phyloP scores from a whole-genome alignment of 37 sponge, comb jelly and placozoan genomes.

The Halichondria panicea region DNA sequence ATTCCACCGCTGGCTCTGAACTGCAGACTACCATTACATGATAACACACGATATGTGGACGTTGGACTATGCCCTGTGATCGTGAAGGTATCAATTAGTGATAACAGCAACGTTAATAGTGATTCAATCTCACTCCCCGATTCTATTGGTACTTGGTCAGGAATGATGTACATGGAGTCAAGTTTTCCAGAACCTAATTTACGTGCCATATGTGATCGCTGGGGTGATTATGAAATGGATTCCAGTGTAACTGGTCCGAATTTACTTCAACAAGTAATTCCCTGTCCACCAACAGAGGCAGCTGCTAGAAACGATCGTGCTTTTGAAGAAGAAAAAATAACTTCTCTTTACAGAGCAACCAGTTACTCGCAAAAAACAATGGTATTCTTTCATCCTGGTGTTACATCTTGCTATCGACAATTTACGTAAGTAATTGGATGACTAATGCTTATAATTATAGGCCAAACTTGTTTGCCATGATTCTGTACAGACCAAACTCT shows the following conservation, averaged over 20 bases:
- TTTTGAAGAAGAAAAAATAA: neutral
- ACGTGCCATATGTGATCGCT: neutral
- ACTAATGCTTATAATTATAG: neutral
- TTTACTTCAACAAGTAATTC: neutral
- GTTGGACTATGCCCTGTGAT: no score
- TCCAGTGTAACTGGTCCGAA: neutral
- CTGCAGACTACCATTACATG: no score
- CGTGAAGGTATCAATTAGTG: no score
- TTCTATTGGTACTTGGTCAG: no score
- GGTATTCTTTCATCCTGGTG: slow-evolving; percentile 19
- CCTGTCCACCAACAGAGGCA: slow-evolving; percentile 28
- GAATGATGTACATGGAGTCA: neutral
- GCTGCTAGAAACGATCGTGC: neutral
- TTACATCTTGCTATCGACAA: slow-evolving; percentile 17
- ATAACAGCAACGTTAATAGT: no score
- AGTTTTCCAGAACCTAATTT: neutral
- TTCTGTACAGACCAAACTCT: neutral
- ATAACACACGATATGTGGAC: no score
- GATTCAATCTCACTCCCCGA: no score
- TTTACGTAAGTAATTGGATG: neutral
- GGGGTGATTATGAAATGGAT: neutral
- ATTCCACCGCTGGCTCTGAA: no score
- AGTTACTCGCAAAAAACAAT: neutral
- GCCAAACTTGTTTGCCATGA: neutral
- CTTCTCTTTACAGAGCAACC: neutral